phyloP scores from a whole-genome alignment of 2,888 invertebrate genomes.

The Sinelater perroti region DNA sequence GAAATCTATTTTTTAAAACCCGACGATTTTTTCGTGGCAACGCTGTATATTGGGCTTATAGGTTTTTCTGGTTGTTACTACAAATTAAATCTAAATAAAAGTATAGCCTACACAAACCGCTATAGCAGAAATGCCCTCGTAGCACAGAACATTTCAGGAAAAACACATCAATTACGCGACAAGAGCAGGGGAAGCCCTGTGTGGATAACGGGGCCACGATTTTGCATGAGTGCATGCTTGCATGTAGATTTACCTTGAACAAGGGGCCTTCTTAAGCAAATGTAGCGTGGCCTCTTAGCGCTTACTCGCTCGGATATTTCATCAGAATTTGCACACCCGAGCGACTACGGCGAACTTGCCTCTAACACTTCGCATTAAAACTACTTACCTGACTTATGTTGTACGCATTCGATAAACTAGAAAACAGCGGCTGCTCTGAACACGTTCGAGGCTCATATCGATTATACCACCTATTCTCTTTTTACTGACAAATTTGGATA shows the following conservation, averaged over 20 bases:
- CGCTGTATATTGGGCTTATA: background rate
- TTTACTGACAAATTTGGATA: no score
- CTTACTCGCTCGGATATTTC: slow-evolving; percentile 51
- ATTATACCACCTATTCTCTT: no score
- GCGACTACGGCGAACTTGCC: slow-evolving; percentile 49
- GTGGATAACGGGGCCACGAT: slow-evolving; percentile 29
- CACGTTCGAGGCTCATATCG: no score
- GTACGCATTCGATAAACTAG: no score
- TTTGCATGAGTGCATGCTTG: slow-evolving; percentile 53
- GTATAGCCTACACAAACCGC: no score
- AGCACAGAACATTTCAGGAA: no score
- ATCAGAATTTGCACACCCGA: slow-evolving; percentile 52
- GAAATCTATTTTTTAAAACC: background rate
- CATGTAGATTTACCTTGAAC: slow-evolving; percentile 49
- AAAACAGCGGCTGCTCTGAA: no score
- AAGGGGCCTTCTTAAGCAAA: slow-evolving; percentile 54
- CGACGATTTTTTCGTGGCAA: background rate
- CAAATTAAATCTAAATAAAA: no score
- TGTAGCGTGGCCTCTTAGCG: slow-evolving; percentile 55
- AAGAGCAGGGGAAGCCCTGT: slow-evolving; percentile 19
- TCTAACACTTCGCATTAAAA: slow-evolving; percentile 48
- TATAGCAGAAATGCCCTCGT: no score
- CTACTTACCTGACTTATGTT: slow-evolving; percentile 35
- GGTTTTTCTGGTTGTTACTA: background rate
- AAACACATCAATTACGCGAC: slow-evolving; percentile 21